Percentiles rank a stretch among this genome's conserved stretches.
These are phyloP conservation scores for Spheniscus mendiculus DNA, from an alignment of 2,113 vertebrate genomes.

Conservation along the genomic window DNA sequence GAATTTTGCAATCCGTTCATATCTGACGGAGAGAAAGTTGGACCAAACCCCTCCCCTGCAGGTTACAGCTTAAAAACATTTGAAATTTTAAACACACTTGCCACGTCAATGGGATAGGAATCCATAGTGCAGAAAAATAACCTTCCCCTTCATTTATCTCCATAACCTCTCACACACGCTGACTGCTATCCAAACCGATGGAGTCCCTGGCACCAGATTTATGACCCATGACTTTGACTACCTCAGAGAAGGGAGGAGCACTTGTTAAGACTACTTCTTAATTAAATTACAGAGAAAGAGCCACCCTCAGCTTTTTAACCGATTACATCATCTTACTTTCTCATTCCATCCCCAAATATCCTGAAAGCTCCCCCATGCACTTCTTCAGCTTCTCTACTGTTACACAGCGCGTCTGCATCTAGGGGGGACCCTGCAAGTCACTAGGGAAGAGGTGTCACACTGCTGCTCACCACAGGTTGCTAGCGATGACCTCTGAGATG, in stretches of 20 bases:
- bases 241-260: background rate
- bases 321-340: background rate
- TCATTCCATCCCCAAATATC: background rate
- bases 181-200: background rate
- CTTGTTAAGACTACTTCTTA: background rate
- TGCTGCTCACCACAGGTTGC: background rate
- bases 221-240: background rate
- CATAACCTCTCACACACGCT: background rate
- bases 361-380: background rate
- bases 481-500: background rate
- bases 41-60: background rate
- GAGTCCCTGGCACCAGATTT: background rate
- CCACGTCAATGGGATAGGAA: background rate
- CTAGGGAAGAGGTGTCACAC: background rate
- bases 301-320: background rate
- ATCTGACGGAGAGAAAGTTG: background rate
- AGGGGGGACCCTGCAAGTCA: too few species aligned
- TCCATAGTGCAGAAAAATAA: background rate
- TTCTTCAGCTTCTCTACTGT: background rate
- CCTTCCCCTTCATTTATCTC: background rate
- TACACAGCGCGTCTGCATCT: rapidly evolving
- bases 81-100: background rate
- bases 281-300: background rate
- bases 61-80: background rate
- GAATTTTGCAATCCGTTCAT: background rate